Base-by-base conservation (phyloP, 2,888 invertebrate genomes). In the Andrena haemorrhoa region DNA sequence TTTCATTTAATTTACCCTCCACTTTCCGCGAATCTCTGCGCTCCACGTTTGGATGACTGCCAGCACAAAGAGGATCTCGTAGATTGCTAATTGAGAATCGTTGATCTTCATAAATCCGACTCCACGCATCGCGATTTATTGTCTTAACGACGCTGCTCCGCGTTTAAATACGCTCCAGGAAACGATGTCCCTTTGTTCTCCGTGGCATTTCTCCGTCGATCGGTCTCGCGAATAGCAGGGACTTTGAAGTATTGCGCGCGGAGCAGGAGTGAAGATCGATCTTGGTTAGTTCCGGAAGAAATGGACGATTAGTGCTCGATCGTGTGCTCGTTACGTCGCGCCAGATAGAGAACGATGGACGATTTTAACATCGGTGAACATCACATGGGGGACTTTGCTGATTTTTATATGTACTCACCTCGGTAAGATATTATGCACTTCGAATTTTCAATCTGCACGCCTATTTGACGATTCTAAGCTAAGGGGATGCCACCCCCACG, bases 101-200 rank as follows among this genome's bases (percentile, higher is more conserved):
- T 71, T 61, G 81, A 72, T 66, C 35, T 33, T 51, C 64, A 69
- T 72, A 60, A 74, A 76, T 76, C 53, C 76, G 83, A 79, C 78
- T 64, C 73, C 63, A 68, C 26, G 29, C 33, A 26, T 71, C 33
- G 64, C 58, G 71, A 71, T 86, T 75, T 76, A 77, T 75, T 61
- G 68, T 51, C 72, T 66, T 64, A 70, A 75, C 69, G 76, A 83
- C 80, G 75, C 56, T 56, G 77, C 41, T 35, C 23, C 26, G 60
- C 60, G 64, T 79, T 87, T 76, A 84, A 86, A 77, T 79, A 69
- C 68, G 33, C 68, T 47, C 73, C 58, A 23, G 41, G 64, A 68
- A 66, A 65, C 73, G 76, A 53, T 49, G 51, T 31, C 68, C 68
- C 77, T 77, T 84, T 61, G 72, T 76, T 75, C 78, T 53, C 61